Base-by-base conservation (phyloP, 2,888 invertebrate genomes). In the Caenorhabditis sp. region DNA sequence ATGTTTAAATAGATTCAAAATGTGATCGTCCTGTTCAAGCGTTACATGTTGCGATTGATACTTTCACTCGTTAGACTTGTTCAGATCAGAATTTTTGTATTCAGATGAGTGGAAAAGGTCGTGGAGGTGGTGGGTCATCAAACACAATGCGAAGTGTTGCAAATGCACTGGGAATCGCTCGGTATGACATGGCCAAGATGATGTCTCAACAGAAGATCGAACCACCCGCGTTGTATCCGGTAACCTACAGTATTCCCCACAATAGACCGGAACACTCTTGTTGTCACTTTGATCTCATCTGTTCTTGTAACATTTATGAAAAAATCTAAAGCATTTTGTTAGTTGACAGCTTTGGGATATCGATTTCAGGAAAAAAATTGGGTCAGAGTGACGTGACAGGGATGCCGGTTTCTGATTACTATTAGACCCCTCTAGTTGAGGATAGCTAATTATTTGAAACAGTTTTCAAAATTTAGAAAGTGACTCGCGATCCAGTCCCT, bases 151-250 rank as follows among this genome's bases (percentile, higher is more conserved):
- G 91, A 56, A 87, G 84, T 68, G 89, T 92, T 2, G 91, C 91
- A 26, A 86, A 79, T 28, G 89, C 89, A 1, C 81, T 91, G 8
- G 91, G 91, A 59, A 90, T 91, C 35, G 85, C 86, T 14, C 83
- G 91, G 7, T 87, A 90, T 41, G 91, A 91, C 59, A 87, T 92
- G 81, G 76, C 70, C 1, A 59, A 73, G 47, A 87, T 86, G 75
- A 82, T 84, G 49, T 87, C 70, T 6, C 79, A 82, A 26, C 80
- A 86, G 59, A 72, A 64, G n/a, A 85, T 85, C 19, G 90, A 90
- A 38, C 84, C 89, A n/a, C 88, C 90, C 7, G 87, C 85, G 26
- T 77, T 88, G 8, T 91, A 88, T 85, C 91, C 91, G 63, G 91
- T 91, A 70, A 35, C n/a, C n/a, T n/a, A 35, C 31, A 6, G 31